These are phyloP conservation scores for Mesembrinibis cayennensis DNA, from an alignment of 2,113 vertebrate species.

Conservation along the genomic window DNA sequence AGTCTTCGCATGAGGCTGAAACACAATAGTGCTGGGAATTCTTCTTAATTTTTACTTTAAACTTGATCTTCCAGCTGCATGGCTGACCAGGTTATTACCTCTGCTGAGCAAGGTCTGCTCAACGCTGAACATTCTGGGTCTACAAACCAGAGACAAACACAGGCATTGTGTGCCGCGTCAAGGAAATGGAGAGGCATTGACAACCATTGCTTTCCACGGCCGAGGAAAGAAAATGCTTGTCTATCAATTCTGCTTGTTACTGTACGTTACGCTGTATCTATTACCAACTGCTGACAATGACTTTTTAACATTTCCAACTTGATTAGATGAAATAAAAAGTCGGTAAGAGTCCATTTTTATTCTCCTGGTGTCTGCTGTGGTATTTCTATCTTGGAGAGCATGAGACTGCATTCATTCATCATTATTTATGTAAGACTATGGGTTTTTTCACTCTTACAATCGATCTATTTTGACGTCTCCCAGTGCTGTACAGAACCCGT, in stretches of 20 bases:
- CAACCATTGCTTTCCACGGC: conserved; percentile 44
- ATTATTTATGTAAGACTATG: background rate
- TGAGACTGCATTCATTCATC: background rate
- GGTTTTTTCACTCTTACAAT: background rate
- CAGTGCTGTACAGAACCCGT: no score
- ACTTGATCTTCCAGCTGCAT: conserved; percentile 88
- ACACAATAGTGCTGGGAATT: conserved; percentile 88
- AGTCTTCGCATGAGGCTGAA: conserved; percentile 72
- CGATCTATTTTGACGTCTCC: background rate
- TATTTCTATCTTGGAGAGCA: background rate
- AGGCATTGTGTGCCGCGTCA: conserved; percentile 77
- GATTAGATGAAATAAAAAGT: background rate
- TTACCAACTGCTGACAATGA: conserved; percentile 29
- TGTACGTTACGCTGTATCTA: conserved; percentile 24
- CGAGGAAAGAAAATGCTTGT: background rate
- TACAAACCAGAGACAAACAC: conserved; percentile 83
- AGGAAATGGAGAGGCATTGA: conserved; percentile 72
- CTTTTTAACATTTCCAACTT: background rate
- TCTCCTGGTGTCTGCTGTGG: background rate
- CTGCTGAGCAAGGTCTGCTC: conserved; percentile 74
- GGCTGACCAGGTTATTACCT: conserved; percentile 88
- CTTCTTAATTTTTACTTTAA: conserved; percentile 85
- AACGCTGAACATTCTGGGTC: conserved; percentile 69
- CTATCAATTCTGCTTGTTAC: conserved; percentile 50
- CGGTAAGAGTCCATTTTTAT: background rate